Percentiles rank a stretch among this genome's conserved stretches.
Evolutionary conservation across 2,113 vertebrate species (phyloP).

Genomic region (Hyperopisus bebe): DNA sequence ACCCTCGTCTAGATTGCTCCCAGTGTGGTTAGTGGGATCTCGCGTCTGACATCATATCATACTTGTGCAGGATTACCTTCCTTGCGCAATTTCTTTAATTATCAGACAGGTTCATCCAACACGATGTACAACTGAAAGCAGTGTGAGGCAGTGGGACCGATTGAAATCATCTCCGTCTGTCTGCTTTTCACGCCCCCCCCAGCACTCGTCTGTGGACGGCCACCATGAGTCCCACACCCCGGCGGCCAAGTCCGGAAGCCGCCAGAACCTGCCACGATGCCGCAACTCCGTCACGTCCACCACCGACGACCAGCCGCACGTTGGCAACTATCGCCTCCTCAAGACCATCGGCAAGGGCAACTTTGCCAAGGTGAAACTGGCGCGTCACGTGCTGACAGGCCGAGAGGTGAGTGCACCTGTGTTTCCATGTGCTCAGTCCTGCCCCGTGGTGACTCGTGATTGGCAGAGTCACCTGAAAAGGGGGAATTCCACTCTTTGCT

Average conservation of each 20-base stretch:
- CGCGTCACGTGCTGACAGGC: slow-evolving; percentile 84
- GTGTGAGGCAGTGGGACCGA: background rate
- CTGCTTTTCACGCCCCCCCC: background rate
- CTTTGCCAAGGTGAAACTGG: slow-evolving; percentile 93
- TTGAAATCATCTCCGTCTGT: background rate
- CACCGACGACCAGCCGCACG: slow-evolving; percentile 80
- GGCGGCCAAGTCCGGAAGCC: slow-evolving; percentile 80
- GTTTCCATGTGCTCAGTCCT: too few species aligned
- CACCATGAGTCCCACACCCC: slow-evolving; percentile 74
- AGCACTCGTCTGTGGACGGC: slow-evolving; percentile 90
- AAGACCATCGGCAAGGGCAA: slow-evolving; percentile 96
- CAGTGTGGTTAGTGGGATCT: background rate
- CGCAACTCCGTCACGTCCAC: slow-evolving; percentile 84
- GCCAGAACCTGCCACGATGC: slow-evolving; percentile 83
- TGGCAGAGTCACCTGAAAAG: background rate
- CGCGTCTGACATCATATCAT: background rate
- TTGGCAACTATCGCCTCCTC: slow-evolving; percentile 89
- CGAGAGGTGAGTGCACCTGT: slow-evolving; percentile 74
- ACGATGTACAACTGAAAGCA: background rate
- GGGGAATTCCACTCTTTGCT: background rate
- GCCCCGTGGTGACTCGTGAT: background rate
- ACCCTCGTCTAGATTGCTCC: background rate
- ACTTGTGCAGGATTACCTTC: background rate
- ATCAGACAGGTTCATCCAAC: background rate
- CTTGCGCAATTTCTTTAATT: background rate